Percentiles rank a stretch among this genome's conserved stretches.
Conservation (phyloP, 30 jellyfish, hydroid and myxozoan genomes). For the Turritopsis dohrnii region DNA sequence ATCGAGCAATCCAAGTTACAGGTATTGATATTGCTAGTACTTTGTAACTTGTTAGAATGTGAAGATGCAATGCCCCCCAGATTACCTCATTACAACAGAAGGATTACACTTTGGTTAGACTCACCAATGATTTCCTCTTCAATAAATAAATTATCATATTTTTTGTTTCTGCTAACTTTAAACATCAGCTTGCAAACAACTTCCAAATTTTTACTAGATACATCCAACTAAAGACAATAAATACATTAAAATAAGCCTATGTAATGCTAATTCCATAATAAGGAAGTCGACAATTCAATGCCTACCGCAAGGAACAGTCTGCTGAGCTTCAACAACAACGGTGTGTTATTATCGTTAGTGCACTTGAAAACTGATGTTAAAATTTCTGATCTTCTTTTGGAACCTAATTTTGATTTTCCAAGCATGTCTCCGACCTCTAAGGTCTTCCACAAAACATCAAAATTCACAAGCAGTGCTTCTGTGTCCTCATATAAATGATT, state of each 20-base stretch:
- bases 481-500: conserved; percentile 57
- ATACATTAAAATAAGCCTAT: not conserved
- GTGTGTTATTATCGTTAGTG: conserved; percentile 48
- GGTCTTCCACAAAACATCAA: conserved; percentile 65
- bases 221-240: conserved; percentile 43
- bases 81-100: no score
- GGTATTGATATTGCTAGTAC: no score
- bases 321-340: conserved; percentile 51
- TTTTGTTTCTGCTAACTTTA: conserved; percentile 51
- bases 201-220: conserved; percentile 34
- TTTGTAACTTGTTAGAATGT: no score
- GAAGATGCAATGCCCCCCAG: no score
- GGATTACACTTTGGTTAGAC: no score
- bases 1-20: no score
- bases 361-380: conserved; percentile 57
- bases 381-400: conserved; percentile 50
- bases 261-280: not conserved
- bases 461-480: conserved; percentile 47
- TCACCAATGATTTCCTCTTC: conserved; percentile 51
- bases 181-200: conserved; percentile 57
- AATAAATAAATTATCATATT: conserved; percentile 43
- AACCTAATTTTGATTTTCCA: conserved; percentile 48
- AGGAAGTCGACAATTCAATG: no score
- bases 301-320: conserved; percentile 63
- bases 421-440: conserved; percentile 51